Conservation (phyloP, 2,888 invertebrate genomes). For the Lycia hirtaria region DNA sequence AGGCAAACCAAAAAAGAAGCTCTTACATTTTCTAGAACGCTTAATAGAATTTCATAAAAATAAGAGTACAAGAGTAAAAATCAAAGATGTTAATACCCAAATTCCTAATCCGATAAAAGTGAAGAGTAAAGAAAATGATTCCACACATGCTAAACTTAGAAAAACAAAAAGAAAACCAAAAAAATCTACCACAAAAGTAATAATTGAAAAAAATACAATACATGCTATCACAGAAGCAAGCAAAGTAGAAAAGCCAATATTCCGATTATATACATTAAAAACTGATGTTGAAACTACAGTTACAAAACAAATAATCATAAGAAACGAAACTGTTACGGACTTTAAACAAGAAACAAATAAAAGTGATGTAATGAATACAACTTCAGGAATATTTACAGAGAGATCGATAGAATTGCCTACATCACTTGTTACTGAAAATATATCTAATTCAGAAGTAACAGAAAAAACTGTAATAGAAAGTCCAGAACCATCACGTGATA, state of each 20-base stretch:
- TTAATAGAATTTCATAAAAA: neutral
- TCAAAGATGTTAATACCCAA: neutral
- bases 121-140: neutral
- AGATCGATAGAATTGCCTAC: constrained; percentile 1
- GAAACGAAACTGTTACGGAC: neutral
- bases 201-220: neutral
- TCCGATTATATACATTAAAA: neutral
- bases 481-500: neutral
- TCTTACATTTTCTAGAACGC: neutral
- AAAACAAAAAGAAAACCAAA: no score
- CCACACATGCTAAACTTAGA: no score
- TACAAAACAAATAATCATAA: neutral
- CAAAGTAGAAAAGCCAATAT: neutral
- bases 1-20: neutral
- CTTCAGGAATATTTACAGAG: constrained; percentile 1
- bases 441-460: neutral
- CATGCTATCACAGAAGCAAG: neutral
- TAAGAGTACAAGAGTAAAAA: neutral
- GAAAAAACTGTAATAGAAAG: neutral
- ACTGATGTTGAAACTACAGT: neutral
- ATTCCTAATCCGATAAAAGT: neutral
- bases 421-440: neutral
- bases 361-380: neutral
- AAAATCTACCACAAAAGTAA: no score
- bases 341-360: neutral